Evolutionary conservation across 1,140 invertebrate genomes (phyloP), one percentile per base, ranked within the genome.

Genomic region (Gonatopus flavifemur): DNA sequence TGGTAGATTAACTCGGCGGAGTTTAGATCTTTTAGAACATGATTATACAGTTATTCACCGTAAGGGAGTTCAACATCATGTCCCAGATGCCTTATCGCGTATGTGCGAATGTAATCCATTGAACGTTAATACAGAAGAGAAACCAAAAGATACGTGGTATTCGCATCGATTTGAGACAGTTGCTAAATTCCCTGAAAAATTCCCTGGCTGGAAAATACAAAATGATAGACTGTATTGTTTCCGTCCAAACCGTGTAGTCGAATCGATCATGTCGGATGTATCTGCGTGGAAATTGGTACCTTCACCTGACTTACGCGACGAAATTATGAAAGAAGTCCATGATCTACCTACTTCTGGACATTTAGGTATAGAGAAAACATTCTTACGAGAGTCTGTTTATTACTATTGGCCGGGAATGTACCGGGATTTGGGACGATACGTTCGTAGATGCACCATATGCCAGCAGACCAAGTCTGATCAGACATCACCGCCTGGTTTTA

Each of bases 341-440:
- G 10, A 5, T 2, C 6, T 36, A 4, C 50, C 55, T 1, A 33
- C 38, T 22, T 15, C 51, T 1, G 49, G 51, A 7, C 52, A 55
- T 33, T 7, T 51, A 4, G 64, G 66, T 0, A 54, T 69, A 2
- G 52, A 46, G 18, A 71, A 69, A 51, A 74, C 63, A 0, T 58
- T 47, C 31, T 21, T 28, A 2, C 41, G 62, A 21, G 12, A 62
- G 0, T 6, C 22, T 10, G 7, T 28, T 6, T 8, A 15, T 1
- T 75, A 63, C 41, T 70, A 63, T 41, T 74, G 69, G 66, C 64
- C 64, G 0, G 49, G 51, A 3, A 63, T 67, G 56, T 52, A 47
- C 25, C 35, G 22, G 7, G 66, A 72, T 52, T 47, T 69, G 2
- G 39, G 31, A 2, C 13, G 22, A 0, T 66, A 55, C 41, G 58